Evolutionary conservation across 2,888 invertebrate species (phyloP).

Genomic region (Erebia epiphron): DNA sequence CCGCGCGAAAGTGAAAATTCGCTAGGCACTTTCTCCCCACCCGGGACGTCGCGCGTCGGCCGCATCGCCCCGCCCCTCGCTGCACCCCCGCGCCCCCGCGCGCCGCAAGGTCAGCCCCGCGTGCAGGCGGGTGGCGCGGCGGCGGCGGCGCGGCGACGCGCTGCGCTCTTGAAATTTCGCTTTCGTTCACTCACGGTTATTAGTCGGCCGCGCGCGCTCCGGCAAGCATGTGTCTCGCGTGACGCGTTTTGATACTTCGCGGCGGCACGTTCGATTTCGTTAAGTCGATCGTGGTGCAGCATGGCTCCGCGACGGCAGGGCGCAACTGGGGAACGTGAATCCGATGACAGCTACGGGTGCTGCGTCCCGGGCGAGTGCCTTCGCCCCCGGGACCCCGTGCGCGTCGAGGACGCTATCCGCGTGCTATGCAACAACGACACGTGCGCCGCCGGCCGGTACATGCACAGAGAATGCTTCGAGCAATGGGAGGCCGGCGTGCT

Average conservation of each 20-base stretch:
- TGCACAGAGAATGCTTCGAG: slow-evolving; percentile 98
- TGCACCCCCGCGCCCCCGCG: slow-evolving; percentile 57
- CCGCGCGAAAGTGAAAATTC: slow-evolving; percentile 80
- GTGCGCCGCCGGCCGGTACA: slow-evolving; percentile 93
- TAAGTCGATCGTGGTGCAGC: slow-evolving; percentile 65
- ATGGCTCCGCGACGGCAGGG: slow-evolving; percentile 81
- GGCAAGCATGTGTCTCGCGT: slow-evolving; percentile 83
- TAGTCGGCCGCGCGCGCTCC: slow-evolving; percentile 84
- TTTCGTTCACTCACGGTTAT: slow-evolving; percentile 85
- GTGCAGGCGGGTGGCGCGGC: slow-evolving; percentile 63
- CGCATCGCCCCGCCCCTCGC: slow-evolving; percentile 63
- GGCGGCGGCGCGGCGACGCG: slow-evolving; percentile 67
- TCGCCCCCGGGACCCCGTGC: slow-evolving; percentile 85
- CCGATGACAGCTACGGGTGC: slow-evolving; percentile 85
- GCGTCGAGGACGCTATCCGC: slow-evolving; percentile 90
- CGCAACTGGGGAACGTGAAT: slow-evolving; percentile 75
- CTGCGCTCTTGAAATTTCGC: slow-evolving; percentile 87
- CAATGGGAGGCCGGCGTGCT: slow-evolving; percentile 96
- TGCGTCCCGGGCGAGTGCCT: slow-evolving; percentile 94
- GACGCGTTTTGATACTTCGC: slow-evolving; percentile 71
- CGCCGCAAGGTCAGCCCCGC: slow-evolving; percentile 50
- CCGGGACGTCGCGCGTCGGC: slow-evolving; percentile 53
- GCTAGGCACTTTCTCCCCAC: slow-evolving; percentile 81
- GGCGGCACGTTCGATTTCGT: slow-evolving; percentile 74
- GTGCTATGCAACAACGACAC: slow-evolving; percentile 97